These are phyloP conservation scores for Drosophila emarginata DNA, from an alignment of 2,888 invertebrate species.

Conservation along the genomic window DNA sequence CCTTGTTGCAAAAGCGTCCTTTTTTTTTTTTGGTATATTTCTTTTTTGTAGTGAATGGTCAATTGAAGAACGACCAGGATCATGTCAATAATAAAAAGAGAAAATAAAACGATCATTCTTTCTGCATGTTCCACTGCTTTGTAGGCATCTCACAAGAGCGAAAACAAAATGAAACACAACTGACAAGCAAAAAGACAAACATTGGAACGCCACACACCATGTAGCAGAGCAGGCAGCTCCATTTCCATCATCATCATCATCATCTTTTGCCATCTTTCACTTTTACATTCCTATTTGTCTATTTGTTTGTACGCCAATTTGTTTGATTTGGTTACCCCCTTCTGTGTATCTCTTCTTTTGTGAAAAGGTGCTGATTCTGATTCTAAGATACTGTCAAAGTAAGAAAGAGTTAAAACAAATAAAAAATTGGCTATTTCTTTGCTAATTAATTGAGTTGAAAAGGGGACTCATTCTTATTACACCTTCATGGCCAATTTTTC, in stretches of 20 bases:
- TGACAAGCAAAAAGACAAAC: slow-evolving; percentile 43
- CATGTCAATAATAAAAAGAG: slow-evolving; percentile 44
- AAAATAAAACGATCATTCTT: slow-evolving; percentile 50
- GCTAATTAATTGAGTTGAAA: slow-evolving; percentile 78
- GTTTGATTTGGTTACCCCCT: slow-evolving; percentile 54
- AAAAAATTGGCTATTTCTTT: slow-evolving; percentile 14
- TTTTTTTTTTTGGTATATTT: slow-evolving; percentile 22
- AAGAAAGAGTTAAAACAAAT: slow-evolving; percentile 64
- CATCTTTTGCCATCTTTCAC: slow-evolving; percentile 50
- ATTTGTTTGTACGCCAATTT: slow-evolving; percentile 55
- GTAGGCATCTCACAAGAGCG: neutral
- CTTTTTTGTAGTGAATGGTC: slow-evolving; percentile 64
- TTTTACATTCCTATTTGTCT: slow-evolving; percentile 28
- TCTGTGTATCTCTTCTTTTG: slow-evolving; percentile 3
- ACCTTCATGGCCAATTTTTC: slow-evolving; percentile 42
- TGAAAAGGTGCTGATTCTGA: slow-evolving; percentile 22
- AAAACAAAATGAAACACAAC: slow-evolving; percentile 40
- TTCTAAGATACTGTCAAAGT: slow-evolving; percentile 49
- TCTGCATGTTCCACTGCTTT: slow-evolving; percentile 35
- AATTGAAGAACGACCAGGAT: slow-evolving; percentile 77
- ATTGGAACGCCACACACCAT: slow-evolving; percentile 22
- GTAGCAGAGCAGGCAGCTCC: neutral
- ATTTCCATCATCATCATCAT: slow-evolving; percentile 9
- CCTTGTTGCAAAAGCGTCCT: slow-evolving; percentile 69
- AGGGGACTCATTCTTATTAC: slow-evolving; percentile 5